phyloP scores from a whole-genome alignment of 2,797 vertebrate genomes.

The Leucoraja ocellata region DNA sequence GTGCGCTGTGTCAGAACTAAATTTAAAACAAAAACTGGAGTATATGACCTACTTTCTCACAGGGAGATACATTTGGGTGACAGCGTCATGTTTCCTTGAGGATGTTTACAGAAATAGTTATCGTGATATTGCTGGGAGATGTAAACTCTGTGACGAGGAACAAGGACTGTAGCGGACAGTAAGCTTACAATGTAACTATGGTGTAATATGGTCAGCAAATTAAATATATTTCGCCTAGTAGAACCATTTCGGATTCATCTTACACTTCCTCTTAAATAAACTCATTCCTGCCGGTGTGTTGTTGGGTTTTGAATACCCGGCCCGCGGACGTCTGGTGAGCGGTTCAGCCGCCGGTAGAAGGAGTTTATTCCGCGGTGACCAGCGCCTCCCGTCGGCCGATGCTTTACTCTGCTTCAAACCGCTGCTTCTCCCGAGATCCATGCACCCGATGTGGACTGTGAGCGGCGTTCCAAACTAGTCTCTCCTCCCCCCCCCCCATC shows the following conservation, averaged over 20 bases:
- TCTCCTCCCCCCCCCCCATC: not conserved
- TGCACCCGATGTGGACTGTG: not conserved
- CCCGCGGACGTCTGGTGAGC: not conserved
- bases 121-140: not conserved
- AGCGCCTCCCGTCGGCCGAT: not conserved
- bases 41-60: not conserved
- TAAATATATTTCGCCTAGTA: not conserved
- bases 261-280: not conserved
- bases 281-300: not conserved
- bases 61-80: not conserved
- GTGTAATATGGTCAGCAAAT: not conserved
- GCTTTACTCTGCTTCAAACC: not conserved
- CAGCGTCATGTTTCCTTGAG: not conserved
- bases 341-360: not conserved
- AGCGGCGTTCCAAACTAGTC: not conserved
- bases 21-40: not conserved
- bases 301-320: not conserved
- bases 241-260: not conserved
- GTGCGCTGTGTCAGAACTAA: not conserved
- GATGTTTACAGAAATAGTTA: not conserved
- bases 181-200: not conserved
- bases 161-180: not conserved
- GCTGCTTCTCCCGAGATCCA: not conserved
- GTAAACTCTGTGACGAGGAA: not conserved
- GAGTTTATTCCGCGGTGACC: not conserved